Base-by-base conservation (phyloP, 1,140 invertebrate species). In the Contarinia nasturtii region DNA sequence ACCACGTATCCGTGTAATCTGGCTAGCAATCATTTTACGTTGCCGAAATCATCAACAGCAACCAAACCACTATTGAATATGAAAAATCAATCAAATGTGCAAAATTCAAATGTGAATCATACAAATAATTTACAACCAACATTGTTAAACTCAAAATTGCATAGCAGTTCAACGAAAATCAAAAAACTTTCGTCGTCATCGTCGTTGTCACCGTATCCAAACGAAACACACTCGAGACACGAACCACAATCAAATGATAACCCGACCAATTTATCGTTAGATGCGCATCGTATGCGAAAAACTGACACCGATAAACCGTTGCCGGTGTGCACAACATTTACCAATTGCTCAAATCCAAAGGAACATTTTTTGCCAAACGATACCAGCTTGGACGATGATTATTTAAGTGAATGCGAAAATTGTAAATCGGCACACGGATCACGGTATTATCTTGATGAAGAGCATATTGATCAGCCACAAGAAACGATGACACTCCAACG, bases 331-430 rank as follows among this genome's bases (percentile, higher is more conserved):
- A 64, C 61, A 40, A 63, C 61, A 19, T 64, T 58, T 7, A 64
- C 61, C 48, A 64, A 63, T 49, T 63, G 61, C 42, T 49, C 56
- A 15, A 63, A 62, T 53, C 61, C 61, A 37, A 62, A 59, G 44
- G 61, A 64, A 46, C 61, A 63, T 51, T 63, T 63, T 46, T 49
- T 65, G 47, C 57, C 66, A 34, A 69, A 68, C 44, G 64, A 62
- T 19, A 61, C 61, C 18, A 78, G 79, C 48, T 68, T 77, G 43
- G 69, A 72, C 17, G 79, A 82, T 54, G 80, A 83, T 61, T 83
- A 82, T 57, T 69, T 81, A 38, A 82, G 77, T 59, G 82, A 86
- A 60, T 86, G 82, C 61, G 81, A 84, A 61, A 86, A 86, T 65
- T 86, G 82, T 63, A 83, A 84, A 60, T 77, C 75, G 45, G 74